Conservation (phyloP, 1,140 invertebrate genomes). For the Drosophila bocki region DNA sequence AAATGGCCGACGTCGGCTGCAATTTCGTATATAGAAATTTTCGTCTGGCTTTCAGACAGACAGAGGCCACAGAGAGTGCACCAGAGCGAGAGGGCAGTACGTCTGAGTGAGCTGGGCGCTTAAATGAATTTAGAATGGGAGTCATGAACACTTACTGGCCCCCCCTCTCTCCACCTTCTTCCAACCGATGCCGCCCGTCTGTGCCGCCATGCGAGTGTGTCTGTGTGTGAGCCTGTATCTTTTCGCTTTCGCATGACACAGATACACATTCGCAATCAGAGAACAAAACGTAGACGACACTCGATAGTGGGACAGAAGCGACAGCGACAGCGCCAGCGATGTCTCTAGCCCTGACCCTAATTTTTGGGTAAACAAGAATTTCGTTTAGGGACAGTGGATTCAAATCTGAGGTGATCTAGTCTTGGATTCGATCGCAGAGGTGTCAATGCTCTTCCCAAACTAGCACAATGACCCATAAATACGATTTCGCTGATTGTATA, state of each 20-base stretch:
- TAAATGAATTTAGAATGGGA: constrained; percentile 78
- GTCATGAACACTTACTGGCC: constrained; percentile 63
- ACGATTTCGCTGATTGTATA: constrained; percentile 3
- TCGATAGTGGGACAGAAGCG: constrained; percentile 27
- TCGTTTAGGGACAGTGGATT: constrained; percentile 22
- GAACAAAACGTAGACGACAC: constrained; percentile 42
- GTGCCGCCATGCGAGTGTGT: constrained; percentile 6
- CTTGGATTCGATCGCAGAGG: constrained; percentile 33
- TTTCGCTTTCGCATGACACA: constrained; percentile 80
- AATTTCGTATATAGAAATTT: constrained; percentile 64
- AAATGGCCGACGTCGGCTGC: constrained; percentile 76
- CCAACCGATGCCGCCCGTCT: background rate
- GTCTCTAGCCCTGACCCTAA: constrained; percentile 78
- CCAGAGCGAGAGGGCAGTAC: constrained; percentile 13
- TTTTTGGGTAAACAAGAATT: constrained; percentile 68
- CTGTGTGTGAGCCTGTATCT: constrained; percentile 26
- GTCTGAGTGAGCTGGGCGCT: constrained; percentile 39
- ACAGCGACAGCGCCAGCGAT: constrained; percentile 1
- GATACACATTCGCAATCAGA: constrained; percentile 44
- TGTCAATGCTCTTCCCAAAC: constrained; percentile 63
- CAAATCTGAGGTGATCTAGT: constrained; percentile 57
- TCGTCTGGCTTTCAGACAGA: constrained; percentile 53
- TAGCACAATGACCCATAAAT: constrained; percentile 67
- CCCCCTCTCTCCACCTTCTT: constrained; percentile 5
- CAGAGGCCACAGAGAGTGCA: constrained; percentile 11